phyloP scores from a whole-genome alignment of 2,113 vertebrate species.

The Pitta sordida region DNA sequence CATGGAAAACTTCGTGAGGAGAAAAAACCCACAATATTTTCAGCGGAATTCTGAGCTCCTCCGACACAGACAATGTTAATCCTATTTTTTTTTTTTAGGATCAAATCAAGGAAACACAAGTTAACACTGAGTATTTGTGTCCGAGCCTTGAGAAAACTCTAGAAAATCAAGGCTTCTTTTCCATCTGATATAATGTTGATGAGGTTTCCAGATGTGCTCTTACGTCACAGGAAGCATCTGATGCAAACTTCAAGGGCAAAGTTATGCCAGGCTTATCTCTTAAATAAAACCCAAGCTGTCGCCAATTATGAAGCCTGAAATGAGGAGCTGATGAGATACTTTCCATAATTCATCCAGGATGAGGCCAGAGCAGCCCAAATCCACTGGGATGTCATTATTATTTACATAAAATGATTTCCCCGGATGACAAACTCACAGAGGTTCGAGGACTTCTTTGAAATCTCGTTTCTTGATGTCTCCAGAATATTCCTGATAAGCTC shows the following conservation, averaged over 20 bases:
- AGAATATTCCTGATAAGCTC: slow-evolving; percentile 12
- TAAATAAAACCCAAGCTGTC: not conserved
- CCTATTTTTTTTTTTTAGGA: not conserved
- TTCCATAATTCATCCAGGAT: not conserved
- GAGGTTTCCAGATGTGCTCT: not conserved
- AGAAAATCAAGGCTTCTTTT: not conserved
- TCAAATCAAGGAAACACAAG: not conserved
- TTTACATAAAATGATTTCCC: not conserved
- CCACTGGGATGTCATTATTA: not conserved
- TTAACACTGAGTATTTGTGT: accelerated
- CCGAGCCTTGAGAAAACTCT: not conserved
- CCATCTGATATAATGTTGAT: accelerated
- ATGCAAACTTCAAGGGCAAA: not conserved
- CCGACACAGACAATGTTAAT: no score
- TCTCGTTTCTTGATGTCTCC: not conserved
- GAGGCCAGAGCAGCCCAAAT: not conserved
- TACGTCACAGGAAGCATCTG: not conserved
- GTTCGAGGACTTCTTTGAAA: not conserved
- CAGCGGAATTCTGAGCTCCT: not conserved
- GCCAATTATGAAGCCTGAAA: not conserved
- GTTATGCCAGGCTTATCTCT: not conserved
- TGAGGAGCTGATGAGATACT: not conserved
- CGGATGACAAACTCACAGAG: not conserved
- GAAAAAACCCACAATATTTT: not conserved
- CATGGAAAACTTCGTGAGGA: accelerated